A percentile compares a stretch with the other conserved stretches of the same genome.
Conservation (phyloP, 2,113 vertebrate species). For the Muscicapa adusta region DNA sequence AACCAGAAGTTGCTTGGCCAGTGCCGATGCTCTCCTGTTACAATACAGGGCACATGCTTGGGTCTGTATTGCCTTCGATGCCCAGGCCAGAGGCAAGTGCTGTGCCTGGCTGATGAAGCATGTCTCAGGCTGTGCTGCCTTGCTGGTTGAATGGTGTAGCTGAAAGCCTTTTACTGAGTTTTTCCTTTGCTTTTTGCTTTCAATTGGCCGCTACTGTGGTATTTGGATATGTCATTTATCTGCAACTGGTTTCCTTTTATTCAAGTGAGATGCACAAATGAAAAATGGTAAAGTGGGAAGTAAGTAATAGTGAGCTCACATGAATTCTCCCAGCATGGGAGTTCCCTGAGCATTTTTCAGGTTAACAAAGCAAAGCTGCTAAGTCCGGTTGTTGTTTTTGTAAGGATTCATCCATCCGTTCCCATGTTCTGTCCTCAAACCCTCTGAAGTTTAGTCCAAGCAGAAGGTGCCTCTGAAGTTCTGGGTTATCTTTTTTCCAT, state of each 20-base stretch:
- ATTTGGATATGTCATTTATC: neutral
- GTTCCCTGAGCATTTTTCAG: neutral
- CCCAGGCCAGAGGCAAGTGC: neutral
- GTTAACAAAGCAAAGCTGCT: conserved; percentile 8
- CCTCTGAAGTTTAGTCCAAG: neutral
- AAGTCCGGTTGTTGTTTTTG: neutral
- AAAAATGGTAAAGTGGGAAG: neutral
- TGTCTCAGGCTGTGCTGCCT: neutral
- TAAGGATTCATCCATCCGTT: conserved; percentile 31
- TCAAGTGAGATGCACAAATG: neutral
- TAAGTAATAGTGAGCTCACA: neutral
- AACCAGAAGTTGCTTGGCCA: neutral
- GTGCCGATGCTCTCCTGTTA: neutral
- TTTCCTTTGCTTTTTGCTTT: neutral
- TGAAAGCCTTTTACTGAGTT: neutral
- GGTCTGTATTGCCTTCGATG: neutral
- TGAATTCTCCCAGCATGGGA: neutral
- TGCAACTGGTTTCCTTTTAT: neutral
- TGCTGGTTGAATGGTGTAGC: neutral
- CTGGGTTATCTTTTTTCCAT: neutral
- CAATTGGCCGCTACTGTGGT: neutral
- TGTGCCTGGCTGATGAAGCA: neutral
- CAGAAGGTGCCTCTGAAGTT: conserved; percentile 20
- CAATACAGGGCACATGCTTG: fast-evolving
- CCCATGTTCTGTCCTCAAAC: conserved; percentile 8